Evolutionary conservation across 2,888 invertebrate species (phyloP), one percentile per base, ranked within the genome.

Genomic region (Drosophila quinaria): DNA sequence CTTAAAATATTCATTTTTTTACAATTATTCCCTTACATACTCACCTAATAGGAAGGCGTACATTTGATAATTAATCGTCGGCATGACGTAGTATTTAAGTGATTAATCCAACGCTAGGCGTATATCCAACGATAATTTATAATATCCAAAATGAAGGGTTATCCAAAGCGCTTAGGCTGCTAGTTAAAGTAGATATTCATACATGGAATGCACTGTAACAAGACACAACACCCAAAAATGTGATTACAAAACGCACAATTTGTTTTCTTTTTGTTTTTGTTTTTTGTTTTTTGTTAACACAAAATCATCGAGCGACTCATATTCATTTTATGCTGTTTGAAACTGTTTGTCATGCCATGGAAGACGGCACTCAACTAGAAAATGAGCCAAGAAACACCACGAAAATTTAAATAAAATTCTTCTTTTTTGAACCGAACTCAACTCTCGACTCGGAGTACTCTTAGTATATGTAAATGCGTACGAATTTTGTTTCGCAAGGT

Each of bases 171-270:
- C 69, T 76, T 78, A 74, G 73, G 73, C 71, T 73, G 83, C 64
- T 83, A 68, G 54, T 72, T 69, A 77, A 61, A 58, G 77, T 83
- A 42, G 74, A 67, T 85, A 75, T 37, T 37, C 33, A 59, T 84
- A 84, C 85, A 89, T 87, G 89, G 81, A 78, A 69, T 81, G 87
- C 84, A 85, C 84, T 85, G 84, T 68, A 88, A 77, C 88, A 70
- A 88, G 71, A 90, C 88, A 85, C 78, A 83, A 70, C 83, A 73
- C 78, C 41, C 68, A 79, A 56, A 55, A 81, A 72, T 82, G 75
- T 75, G 64, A 74, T 69, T 72, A 64, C 75, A 77, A 87, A 71
- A 85, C 71, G 90, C 89, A 70, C 89, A 83, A 73, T 22, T 80
- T 52, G 64, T 71, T 62, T 67, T 8, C 42, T 55, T 49, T 22